phyloP scores from a whole-genome alignment of 2,797 vertebrate species.

The Mionectes olivaceus region DNA sequence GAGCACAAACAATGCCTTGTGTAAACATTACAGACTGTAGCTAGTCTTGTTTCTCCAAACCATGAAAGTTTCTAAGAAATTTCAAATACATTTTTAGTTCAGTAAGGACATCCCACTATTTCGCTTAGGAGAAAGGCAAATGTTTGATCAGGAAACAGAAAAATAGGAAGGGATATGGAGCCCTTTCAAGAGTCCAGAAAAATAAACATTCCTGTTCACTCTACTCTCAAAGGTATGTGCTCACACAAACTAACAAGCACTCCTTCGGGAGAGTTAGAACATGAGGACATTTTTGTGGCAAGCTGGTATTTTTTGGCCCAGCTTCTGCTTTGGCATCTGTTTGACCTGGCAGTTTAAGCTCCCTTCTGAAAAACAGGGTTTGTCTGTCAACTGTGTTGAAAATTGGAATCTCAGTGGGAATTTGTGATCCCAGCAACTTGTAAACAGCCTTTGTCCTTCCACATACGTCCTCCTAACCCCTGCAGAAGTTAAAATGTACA shows the following conservation, averaged over 20 bases:
- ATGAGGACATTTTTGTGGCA: background rate
- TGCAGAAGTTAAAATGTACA: background rate
- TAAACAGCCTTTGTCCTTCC: slow-evolving; percentile 9
- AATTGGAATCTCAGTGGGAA: background rate
- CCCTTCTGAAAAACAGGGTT: background rate
- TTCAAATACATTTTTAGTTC: background rate
- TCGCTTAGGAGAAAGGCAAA: background rate
- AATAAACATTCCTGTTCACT: background rate
- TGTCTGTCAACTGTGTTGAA: background rate
- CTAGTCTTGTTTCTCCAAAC: background rate
- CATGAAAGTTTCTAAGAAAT: background rate
- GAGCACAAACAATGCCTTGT: background rate
- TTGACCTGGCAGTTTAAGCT: background rate
- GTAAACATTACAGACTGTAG: background rate
- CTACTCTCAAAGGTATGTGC: background rate
- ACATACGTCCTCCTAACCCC: background rate
- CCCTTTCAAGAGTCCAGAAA: background rate
- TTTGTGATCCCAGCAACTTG: background rate
- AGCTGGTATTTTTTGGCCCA: background rate
- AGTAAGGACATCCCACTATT: background rate
- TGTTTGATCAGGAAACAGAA: background rate
- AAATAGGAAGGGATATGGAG: background rate
- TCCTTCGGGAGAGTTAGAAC: background rate
- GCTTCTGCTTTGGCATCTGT: slow-evolving; percentile 2
- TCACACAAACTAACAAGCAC: background rate